Base-by-base conservation (phyloP, 2,888 invertebrate genomes). In the Digitonthophagus gazella region DNA sequence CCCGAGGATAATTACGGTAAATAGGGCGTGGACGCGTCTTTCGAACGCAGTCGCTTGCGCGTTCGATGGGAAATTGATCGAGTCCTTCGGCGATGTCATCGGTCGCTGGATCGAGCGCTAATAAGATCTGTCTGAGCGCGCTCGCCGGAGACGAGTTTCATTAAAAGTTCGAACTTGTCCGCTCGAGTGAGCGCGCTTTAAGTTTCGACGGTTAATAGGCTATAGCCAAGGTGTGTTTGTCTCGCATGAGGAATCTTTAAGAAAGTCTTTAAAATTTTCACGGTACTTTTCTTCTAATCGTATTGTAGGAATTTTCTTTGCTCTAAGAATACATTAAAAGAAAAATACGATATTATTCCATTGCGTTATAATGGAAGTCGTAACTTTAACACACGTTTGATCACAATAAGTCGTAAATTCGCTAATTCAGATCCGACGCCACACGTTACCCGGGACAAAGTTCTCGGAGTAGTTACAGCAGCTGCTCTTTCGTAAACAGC, bases 1-100 rank as follows among this genome's bases (percentile, higher is more conserved):
- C 61, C 61, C n/a, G 16, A 6, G 61, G 61, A 20, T 61, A 61
- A 61, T 61, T 61, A 61, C 61, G 19, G 61, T 61, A 61, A 61
- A 61, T 61, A 61, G 61, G 61, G 57, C 19, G 61, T 61, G 18
- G 61, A 61, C 18, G n/a, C 61, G 16, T 44, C 28, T 44, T 44
- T 44, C 28, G 28, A 44, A 44, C 28, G 28, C 28, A 44, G 28
- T 11, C 28, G 28, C 28, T 44, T 44, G 28, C 28, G 28, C 28
- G 28, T 44, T 44, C 28, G 28, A 44, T 44, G 28, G 11, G 28
- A 44, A 44, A 44, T 44, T 44, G 28, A 44, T 44, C 28, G 28
- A 44, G 28, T 44, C 28, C 28, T 44, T 44, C 28, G 28, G 28
- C 28, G 28, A 8, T 44, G 28, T 44, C 28, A 44, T 44, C 28